phyloP scores from a whole-genome alignment of 2,797 vertebrate species.

The Triplophysa yarkandensis region DNA sequence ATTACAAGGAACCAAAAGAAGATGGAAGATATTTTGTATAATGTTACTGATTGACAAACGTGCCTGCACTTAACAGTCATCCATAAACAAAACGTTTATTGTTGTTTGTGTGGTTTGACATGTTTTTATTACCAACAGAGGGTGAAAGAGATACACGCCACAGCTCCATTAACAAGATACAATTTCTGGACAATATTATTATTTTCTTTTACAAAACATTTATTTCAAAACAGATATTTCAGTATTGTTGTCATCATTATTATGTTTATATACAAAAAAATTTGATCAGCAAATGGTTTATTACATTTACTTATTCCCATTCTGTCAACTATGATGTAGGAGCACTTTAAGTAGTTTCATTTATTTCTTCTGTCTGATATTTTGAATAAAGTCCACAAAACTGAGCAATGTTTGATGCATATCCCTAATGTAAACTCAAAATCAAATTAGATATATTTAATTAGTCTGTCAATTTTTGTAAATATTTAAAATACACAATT shows the following conservation, averaged over 20 bases:
- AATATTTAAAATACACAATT: too few species aligned
- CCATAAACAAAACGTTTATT: not conserved
- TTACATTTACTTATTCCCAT: not conserved
- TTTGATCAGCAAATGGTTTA: not conserved
- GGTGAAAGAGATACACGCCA: too few species aligned
- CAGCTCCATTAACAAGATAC: not conserved
- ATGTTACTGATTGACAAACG: conserved; percentile 43
- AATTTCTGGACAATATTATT: too few species aligned
- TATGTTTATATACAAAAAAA: not conserved
- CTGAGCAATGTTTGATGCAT: not conserved
- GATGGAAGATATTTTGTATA: conserved; percentile 44
- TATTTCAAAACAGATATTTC: too few species aligned
- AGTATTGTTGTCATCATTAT: not conserved
- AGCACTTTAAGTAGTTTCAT: conserved; percentile 7
- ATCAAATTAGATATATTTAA: not conserved
- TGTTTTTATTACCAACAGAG: not conserved
- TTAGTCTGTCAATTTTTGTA: too few species aligned
- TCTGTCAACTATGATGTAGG: not conserved
- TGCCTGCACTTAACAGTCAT: not conserved
- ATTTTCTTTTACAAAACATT: not conserved
- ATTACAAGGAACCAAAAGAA: conserved; percentile 13
- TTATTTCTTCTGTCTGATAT: not conserved
- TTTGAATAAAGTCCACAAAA: not conserved
- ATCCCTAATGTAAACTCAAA: not conserved
- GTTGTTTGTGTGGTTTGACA: conserved; percentile 4